Conservation (phyloP, 2,113 vertebrate species). For the Mus pahari region DNA sequence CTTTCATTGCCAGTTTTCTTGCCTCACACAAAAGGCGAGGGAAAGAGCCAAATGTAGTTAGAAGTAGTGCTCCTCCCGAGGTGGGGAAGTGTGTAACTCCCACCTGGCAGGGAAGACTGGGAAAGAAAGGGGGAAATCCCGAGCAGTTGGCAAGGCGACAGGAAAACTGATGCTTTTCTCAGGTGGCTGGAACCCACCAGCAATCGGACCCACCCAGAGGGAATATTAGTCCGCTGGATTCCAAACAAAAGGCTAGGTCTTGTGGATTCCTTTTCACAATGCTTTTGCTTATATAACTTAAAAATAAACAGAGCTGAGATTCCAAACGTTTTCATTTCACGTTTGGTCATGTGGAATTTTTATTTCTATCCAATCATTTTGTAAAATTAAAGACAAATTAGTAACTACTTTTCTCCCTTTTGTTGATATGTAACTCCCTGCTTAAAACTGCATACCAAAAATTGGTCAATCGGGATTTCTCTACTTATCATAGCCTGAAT, state of each 20-base stretch:
- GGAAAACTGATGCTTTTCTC: slow-evolving; percentile 69
- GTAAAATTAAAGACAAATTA: not conserved
- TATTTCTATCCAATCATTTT: slow-evolving; percentile 38
- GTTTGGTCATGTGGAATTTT: slow-evolving; percentile 13
- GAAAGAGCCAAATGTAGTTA: slow-evolving; percentile 4
- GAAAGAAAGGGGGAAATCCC: slow-evolving; percentile 63
- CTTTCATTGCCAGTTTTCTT: slow-evolving; percentile 11
- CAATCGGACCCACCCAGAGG: slow-evolving; percentile 48
- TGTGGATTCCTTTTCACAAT: not conserved
- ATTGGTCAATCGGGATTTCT: slow-evolving; percentile 23
- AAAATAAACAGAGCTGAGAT: not conserved
- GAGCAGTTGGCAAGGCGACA: slow-evolving; percentile 68
- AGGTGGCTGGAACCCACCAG: slow-evolving; percentile 52
- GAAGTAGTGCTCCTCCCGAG: not conserved
- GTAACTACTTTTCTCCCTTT: slow-evolving; percentile 10
- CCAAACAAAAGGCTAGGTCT: slow-evolving; percentile 39
- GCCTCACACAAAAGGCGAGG: slow-evolving; percentile 38
- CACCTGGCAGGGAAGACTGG: slow-evolving; percentile 11
- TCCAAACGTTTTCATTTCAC: not conserved
- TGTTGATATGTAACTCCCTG: slow-evolving; percentile 10
- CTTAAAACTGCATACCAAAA: slow-evolving; percentile 5
- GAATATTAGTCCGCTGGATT: slow-evolving; percentile 42
- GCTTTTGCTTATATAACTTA: slow-evolving; percentile 26
- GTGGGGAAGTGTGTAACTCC: not conserved
- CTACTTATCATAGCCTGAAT: not conserved